Conservation (phyloP, 2,113 vertebrate genomes). For the Eclectus roratus region DNA sequence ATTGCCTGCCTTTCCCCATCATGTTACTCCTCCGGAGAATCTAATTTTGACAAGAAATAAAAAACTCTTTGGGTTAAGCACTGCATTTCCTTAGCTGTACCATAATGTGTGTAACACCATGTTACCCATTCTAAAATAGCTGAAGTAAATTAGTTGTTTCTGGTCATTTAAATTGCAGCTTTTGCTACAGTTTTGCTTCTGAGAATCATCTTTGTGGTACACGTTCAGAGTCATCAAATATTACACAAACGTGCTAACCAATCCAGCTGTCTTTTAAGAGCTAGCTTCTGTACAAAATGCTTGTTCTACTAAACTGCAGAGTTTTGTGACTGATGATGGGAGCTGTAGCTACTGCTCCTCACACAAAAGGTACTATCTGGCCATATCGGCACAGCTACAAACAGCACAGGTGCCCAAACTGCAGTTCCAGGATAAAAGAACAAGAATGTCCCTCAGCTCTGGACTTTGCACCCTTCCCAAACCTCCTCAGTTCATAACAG, state of each 20-base stretch:
- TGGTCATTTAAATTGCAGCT: neutral
- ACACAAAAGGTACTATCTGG: neutral
- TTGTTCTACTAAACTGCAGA: neutral
- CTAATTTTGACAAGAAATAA: neutral
- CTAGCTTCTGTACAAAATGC: fast-evolving
- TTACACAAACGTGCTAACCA: neutral
- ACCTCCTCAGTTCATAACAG: neutral
- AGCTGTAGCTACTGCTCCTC: neutral
- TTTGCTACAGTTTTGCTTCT: neutral
- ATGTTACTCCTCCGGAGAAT: neutral
- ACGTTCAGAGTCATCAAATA: neutral
- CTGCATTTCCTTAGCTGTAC: neutral
- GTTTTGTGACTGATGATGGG: neutral
- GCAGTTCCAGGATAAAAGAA: neutral
- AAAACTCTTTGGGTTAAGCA: neutral
- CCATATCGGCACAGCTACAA: neutral
- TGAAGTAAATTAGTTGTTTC: neutral
- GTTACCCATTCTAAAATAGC: neutral
- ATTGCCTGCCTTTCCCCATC: neutral
- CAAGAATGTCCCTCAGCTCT: neutral
- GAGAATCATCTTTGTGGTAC: neutral
- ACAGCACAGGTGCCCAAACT: neutral
- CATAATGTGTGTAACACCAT: fast-evolving
- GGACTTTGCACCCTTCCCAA: neutral
- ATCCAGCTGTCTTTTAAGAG: neutral